A percentile compares a stretch with the other conserved stretches of the same genome.
phyloP scores from a whole-genome alignment of 2,113 vertebrate genomes.

The Alectura lathami region DNA sequence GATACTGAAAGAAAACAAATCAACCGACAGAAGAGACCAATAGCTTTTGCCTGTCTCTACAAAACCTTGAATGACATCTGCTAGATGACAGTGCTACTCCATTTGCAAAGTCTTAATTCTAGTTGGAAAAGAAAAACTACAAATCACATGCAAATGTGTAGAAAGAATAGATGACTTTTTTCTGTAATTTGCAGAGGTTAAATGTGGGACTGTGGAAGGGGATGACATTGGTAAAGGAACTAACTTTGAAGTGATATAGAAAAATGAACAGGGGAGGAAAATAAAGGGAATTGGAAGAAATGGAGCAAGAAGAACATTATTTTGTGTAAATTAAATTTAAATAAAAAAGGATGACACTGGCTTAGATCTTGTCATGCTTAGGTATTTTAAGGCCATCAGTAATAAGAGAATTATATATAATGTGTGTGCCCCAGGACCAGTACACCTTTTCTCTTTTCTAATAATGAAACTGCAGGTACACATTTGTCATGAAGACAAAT shows the following conservation, averaged over 20 bases:
- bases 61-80: not conserved
- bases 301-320: constrained; percentile 75
- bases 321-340: constrained; percentile 78
- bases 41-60: not conserved
- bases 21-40: not conserved
- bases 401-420: constrained; percentile 62
- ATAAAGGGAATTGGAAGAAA: constrained; percentile 70
- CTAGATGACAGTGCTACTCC: not conserved
- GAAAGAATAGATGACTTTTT: constrained; percentile 7
- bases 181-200: constrained; percentile 37
- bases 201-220: not conserved
- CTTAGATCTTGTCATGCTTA: constrained; percentile 67
- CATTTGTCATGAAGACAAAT: constrained; percentile 53
- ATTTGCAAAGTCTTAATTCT: constrained; percentile 17
- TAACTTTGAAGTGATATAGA: constrained; percentile 61
- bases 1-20: not conserved
- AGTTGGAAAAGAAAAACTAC: not conserved
- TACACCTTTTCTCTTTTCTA: constrained; percentile 11
- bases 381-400: constrained; percentile 47
- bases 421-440: not conserved
- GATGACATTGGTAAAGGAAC: constrained; percentile 55
- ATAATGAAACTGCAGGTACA: not conserved
- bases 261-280: constrained; percentile 63
- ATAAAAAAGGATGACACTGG: constrained; percentile 70
- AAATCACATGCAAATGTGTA: not conserved